Conservation (phyloP, 2,113 vertebrate genomes). For the Daphoenositta chrysoptera region DNA sequence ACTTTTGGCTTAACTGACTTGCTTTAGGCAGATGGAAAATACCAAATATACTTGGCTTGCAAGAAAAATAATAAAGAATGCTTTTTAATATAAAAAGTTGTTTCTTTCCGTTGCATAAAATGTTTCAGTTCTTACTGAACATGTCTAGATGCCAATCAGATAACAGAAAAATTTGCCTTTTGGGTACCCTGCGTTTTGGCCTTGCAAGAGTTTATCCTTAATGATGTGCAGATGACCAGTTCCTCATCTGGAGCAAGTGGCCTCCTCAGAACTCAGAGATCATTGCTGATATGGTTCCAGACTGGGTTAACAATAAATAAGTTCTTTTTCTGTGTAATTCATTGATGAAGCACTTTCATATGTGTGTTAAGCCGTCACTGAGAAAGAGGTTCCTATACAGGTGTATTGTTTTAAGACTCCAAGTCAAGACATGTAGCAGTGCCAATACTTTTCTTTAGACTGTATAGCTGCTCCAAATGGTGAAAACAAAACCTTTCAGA, state of each 20-base stretch:
- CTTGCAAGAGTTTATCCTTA: not conserved
- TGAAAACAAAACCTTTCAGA: not conserved
- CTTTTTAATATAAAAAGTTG: not conserved
- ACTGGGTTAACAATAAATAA: not conserved
- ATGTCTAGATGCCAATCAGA: not conserved
- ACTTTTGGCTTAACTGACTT: constrained; percentile 23
- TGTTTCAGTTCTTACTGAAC: not conserved
- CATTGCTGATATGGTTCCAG: not conserved
- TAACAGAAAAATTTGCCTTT: not conserved
- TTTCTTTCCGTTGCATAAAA: not conserved
- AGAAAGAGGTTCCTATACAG: not conserved
- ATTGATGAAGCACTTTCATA: not conserved
- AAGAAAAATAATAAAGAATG: not conserved
- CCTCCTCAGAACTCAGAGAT: not conserved
- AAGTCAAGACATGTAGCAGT: not conserved
- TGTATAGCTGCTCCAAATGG: not conserved
- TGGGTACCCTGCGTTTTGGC: not conserved
- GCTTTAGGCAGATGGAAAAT: not conserved
- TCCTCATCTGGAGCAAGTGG: not conserved
- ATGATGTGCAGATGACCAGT: not conserved
- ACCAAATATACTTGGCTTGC: not conserved
- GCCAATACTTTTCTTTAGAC: not conserved
- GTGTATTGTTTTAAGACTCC: not conserved
- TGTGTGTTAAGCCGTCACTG: not conserved
- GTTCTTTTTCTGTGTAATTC: not conserved